Base-by-base conservation (phyloP, 2,888 invertebrate genomes). In the Hyposoter didymator region DNA sequence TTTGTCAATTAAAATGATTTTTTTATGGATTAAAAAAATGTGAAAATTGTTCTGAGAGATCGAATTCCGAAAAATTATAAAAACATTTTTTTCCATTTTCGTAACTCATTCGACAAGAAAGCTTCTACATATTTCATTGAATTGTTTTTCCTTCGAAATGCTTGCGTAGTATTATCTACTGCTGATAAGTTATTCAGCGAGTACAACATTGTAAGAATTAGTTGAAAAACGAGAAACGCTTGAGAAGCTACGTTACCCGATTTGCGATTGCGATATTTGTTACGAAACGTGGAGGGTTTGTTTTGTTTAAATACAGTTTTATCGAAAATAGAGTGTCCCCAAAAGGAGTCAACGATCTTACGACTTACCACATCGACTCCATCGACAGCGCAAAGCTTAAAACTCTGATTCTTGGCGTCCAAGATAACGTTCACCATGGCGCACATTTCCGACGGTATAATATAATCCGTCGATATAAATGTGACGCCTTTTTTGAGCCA, bases 341-440 rank as follows among this genome's bases (percentile, higher is more conserved):
- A 14, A n/a, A 28, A 47, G n/a, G 39, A 49, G 49, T 81, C 59
- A 73, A 78, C 47, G 47, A 81, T 81, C 47, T 35, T 62, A 69
- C 45, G 85, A 95, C 97, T 96, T 95, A 99, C 99, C 95, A 98
- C 97, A 95, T 99, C 98, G 89, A 98, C 98, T 86, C 98, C 98
- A 94, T 99, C 99, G 87, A 99, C 97, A 66, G 99, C 97, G 94
- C 99, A 99, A 87, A 99, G 95, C 94, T 99, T 99, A 94, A 99
- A 96, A 89, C 99, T 99, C 94, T 98, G 98, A 95, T 98, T 98
- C 95, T 99, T 99, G 88, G 99, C 98, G 94, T 99, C 99, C 90
- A 99, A 96, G 88, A 99, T 98, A 89, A 99, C 99, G 95, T 99
- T 99, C 91, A 99, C 98, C 99, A 99, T 99, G 43, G 99, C 99